A percentile compares a stretch with the other conserved stretches of the same genome.
phyloP scores from a whole-genome alignment of 64 coral and sea anemone species.

The Pocillopora damicornis region DNA sequence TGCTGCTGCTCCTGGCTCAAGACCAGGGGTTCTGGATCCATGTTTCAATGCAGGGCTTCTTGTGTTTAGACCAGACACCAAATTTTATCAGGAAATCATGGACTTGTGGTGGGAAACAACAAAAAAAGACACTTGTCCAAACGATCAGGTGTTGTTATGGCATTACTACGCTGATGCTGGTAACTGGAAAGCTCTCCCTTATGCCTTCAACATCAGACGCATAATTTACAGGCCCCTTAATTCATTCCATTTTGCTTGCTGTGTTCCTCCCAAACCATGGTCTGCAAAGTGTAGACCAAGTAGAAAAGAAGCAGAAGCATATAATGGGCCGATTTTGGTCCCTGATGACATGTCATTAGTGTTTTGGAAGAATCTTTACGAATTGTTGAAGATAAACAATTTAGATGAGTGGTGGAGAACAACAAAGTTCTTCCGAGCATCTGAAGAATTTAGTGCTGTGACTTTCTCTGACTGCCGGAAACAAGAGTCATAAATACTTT shows the following conservation, averaged over 20 bases:
- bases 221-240: slow-evolving; percentile 78
- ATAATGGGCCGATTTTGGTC: slow-evolving; percentile 48
- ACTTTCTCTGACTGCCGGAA: slow-evolving; percentile 51
- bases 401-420: slow-evolving; percentile 75
- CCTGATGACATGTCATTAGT: slow-evolving; percentile 55
- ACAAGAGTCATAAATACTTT: not conserved
- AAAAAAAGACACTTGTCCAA: slow-evolving; percentile 57
- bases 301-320: slow-evolving; percentile 54
- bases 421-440: slow-evolving; percentile 53
- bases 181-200: slow-evolving; percentile 51
- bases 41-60: slow-evolving; percentile 90
- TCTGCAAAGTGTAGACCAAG: slow-evolving; percentile 54
- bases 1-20: slow-evolving; percentile 62
- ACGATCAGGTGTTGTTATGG: slow-evolving; percentile 83
- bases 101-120: slow-evolving; percentile 59
- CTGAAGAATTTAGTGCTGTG: slow-evolving; percentile 55
- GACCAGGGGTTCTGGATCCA: slow-evolving; percentile 73
- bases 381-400: slow-evolving; percentile 32
- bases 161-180: slow-evolving; percentile 69
- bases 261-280: slow-evolving; percentile 78
- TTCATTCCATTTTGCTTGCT: slow-evolving; percentile 79
- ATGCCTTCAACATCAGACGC: slow-evolving; percentile 73
- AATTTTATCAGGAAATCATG: slow-evolving; percentile 57
- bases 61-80: slow-evolving; percentile 59
- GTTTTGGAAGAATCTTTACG: slow-evolving; percentile 82